Percentiles rank a stretch among this genome's conserved stretches.
Evolutionary conservation across 2,797 vertebrate species (phyloP).

Genomic region (Manis javanica): DNA sequence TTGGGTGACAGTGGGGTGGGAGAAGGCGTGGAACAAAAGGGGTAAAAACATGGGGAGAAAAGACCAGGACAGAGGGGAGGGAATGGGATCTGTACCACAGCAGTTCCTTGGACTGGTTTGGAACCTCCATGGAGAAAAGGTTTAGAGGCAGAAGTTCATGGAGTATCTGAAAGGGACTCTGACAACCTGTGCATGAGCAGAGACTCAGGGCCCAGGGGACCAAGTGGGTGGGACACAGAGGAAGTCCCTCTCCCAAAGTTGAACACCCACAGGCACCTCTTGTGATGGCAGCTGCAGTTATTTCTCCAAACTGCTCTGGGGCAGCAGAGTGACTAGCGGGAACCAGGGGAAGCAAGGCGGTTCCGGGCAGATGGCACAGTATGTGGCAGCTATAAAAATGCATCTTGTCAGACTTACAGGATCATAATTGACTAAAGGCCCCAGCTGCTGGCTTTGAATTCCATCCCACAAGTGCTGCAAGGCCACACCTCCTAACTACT

Average conservation of each 20-base stretch:
- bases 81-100: neutral
- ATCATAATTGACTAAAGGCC: neutral
- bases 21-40: neutral
- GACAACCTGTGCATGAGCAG: neutral
- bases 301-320: neutral
- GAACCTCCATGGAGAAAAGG: neutral
- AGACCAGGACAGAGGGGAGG: neutral
- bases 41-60: neutral
- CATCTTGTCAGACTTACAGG: neutral
- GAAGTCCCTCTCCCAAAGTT: neutral
- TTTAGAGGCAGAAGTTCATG: neutral
- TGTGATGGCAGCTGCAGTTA: neutral
- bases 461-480: neutral
- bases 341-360: neutral
- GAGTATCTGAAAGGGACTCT: neutral
- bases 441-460: neutral
- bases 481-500: rapidly evolving
- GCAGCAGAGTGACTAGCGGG: neutral
- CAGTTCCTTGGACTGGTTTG: neutral
- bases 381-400: neutral
- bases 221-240: neutral
- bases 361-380: neutral
- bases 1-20: neutral
- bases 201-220: neutral
- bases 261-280: neutral